Evolutionary conservation across 35 echinoderm and acorn worm genomes (phyloP).

Genomic region (Apostichopus japonicus): DNA sequence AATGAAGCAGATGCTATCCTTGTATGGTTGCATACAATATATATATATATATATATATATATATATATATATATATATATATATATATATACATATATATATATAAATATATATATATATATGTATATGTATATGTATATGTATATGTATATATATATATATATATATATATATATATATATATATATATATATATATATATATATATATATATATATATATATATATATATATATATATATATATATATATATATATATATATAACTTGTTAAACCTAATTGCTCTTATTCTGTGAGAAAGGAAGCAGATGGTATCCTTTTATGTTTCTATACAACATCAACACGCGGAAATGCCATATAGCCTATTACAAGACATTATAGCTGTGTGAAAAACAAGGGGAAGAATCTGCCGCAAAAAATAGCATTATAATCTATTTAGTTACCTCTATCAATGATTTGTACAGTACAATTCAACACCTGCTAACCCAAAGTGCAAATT

Average conservation of each 20-base stretch:
- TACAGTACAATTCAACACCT: too few relatives aligned
- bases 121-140: slow-evolving; percentile 25
- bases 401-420: too few relatives aligned
- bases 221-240: slow-evolving; percentile 20
- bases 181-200: slow-evolving; percentile 9
- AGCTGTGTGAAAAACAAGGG: too few relatives aligned
- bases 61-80: slow-evolving; percentile 33
- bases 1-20: too few relatives aligned
- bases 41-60: slow-evolving; percentile 34
- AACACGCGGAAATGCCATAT: too few relatives aligned
- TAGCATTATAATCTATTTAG: too few relatives aligned
- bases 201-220: slow-evolving; percentile 43
- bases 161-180: background rate
- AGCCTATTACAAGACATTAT: too few relatives aligned
- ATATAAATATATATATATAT: background rate
- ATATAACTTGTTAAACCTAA: background rate
- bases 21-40: background rate
- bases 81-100: slow-evolving; percentile 32
- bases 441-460: too few relatives aligned
- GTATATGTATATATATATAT: background rate
- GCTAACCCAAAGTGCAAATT: too few relatives aligned
- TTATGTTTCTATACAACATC: too few relatives aligned
- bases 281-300: too few relatives aligned
- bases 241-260: background rate
- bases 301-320: too few relatives aligned